Percentiles rank a stretch among this genome's conserved stretches.
These are phyloP conservation scores for Aphidius ervi DNA, from an alignment of 1,140 invertebrate species.

Conservation along the genomic window DNA sequence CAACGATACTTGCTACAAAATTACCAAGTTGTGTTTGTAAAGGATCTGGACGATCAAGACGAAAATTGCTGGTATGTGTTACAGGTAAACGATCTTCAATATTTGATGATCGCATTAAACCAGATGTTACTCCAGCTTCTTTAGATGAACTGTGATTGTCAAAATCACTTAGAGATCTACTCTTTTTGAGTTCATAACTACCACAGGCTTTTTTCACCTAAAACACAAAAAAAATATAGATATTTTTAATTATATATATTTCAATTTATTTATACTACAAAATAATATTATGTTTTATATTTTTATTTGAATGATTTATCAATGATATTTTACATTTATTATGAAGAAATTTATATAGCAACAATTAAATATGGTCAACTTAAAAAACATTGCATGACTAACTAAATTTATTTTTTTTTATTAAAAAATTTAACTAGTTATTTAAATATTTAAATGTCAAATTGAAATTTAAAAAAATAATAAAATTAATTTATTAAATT, in stretches of 20 bases:
- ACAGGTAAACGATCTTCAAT: constrained; percentile 13
- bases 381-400: too few relatives aligned
- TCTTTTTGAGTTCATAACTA: constrained; percentile 33
- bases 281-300: too few relatives aligned
- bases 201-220: constrained; percentile 46
- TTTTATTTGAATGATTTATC: neutral
- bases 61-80: constrained; percentile 22
- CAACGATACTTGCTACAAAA: constrained; percentile 62
- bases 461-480: too few relatives aligned
- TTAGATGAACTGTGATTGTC: neutral
- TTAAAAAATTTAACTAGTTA: too few relatives aligned
- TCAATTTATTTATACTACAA: neutral
- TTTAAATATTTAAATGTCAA: too few relatives aligned
- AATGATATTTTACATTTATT: neutral
- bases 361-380: too few relatives aligned
- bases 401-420: too few relatives aligned
- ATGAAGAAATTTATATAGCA: too few relatives aligned
- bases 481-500: too few relatives aligned
- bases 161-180: too few relatives aligned
- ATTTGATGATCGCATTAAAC: constrained; percentile 6
- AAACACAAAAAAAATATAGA: constrained; percentile 22
- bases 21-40: constrained; percentile 56
- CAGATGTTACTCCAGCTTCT: constrained; percentile 3
- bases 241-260: neutral
- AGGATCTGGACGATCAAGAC: constrained; percentile 26